A percentile compares a stretch with the other conserved stretches of the same genome.
These are phyloP conservation scores for Euwallacea similis DNA, from an alignment of 1,140 invertebrate species.

Conservation along the genomic window DNA sequence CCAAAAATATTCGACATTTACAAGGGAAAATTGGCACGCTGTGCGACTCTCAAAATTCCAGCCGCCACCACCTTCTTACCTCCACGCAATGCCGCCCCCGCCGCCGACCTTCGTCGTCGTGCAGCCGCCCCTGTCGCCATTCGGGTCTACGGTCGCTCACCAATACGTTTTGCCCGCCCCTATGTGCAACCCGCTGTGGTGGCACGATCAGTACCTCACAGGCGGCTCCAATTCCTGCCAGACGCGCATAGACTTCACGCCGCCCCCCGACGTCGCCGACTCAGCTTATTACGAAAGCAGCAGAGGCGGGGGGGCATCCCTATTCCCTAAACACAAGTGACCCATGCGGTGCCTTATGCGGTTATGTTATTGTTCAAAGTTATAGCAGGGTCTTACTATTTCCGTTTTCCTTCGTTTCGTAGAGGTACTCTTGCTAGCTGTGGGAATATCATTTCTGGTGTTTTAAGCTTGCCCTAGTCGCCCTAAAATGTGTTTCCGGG, in stretches of 20 bases:
- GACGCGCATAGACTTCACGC: conserved; percentile 40
- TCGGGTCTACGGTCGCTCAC: conserved; percentile 38
- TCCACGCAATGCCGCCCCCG: conserved; percentile 40
- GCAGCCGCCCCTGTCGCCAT: conserved; percentile 46
- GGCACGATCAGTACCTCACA: conserved; percentile 44
- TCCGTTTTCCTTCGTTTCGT: neutral
- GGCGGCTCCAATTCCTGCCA: conserved; percentile 43
- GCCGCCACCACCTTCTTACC: conserved; percentile 28
- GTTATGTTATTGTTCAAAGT: conserved; percentile 42
- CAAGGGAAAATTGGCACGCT: too few relatives aligned
- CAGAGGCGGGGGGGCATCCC: conserved; percentile 25
- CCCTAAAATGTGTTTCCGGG: too few relatives aligned
- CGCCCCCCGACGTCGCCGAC: conserved; percentile 25
- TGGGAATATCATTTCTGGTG: conserved; percentile 4
- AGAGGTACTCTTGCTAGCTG: conserved; percentile 1
- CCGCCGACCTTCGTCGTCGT: conserved; percentile 49
- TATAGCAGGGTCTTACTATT: conserved; percentile 20
- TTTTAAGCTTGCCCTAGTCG: conserved; percentile 7
- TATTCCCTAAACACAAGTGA: conserved; percentile 51
- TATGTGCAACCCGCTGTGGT: conserved; percentile 42
- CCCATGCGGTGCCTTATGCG: conserved; percentile 38
- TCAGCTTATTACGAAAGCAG: conserved; percentile 21
- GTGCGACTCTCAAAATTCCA: neutral
- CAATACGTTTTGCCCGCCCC: conserved; percentile 43
- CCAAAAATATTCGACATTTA: too few relatives aligned